Evolutionary conservation across 2,888 invertebrate genomes (phyloP), one percentile per base, ranked within the genome.

Genomic region (Megaustenia siamemsis): DNA sequence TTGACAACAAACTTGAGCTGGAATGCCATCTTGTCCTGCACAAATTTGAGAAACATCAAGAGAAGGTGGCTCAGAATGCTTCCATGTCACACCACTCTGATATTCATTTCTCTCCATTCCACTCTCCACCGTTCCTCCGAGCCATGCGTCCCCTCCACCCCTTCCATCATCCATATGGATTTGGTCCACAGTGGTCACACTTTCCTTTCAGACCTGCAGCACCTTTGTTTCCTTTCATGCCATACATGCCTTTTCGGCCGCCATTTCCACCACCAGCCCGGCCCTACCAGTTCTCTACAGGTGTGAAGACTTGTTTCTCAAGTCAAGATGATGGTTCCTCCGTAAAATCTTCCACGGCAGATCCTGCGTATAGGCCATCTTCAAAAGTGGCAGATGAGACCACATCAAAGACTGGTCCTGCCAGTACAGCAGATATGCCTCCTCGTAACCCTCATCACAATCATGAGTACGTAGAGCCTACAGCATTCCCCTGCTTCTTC

Each of bases 141-240:
- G 56, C 45, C 32, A 40, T 63, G 40, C 60, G 68, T 38, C 78
- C 43, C 8, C 71, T 8, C 18, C 49, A 71, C 40, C 60, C 56
- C 12, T 60, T 45, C 43, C 45, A n/a, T 21, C 63, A 78, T 60
- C 68, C 40, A 8, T 68, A 60, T 66, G 68, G 68, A 10, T 80
- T 80, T 49, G 63, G 75, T 6, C 82, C 84, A 86, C 86, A 38
- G 87, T 90, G 56, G 88, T 90, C n/a, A 85, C 89, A 53, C 43
- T 66, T 76, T 35, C 68, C 80, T n/a, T 53, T 78, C 60, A 32
- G 69, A 45, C 83, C 60, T 12, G 73, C 68, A 28, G 68, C 76
- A 66, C 73, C 79, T n/a, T 63, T 63, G 8, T 69, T 68, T 40
- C 82, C 82, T 32, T 83, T 83, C 45, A 53, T 71, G 56, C 84